A percentile compares a stretch with the other conserved stretches of the same genome.
Evolutionary conservation across 1,140 invertebrate species (phyloP).

Genomic region (Eufriesea mexicana): DNA sequence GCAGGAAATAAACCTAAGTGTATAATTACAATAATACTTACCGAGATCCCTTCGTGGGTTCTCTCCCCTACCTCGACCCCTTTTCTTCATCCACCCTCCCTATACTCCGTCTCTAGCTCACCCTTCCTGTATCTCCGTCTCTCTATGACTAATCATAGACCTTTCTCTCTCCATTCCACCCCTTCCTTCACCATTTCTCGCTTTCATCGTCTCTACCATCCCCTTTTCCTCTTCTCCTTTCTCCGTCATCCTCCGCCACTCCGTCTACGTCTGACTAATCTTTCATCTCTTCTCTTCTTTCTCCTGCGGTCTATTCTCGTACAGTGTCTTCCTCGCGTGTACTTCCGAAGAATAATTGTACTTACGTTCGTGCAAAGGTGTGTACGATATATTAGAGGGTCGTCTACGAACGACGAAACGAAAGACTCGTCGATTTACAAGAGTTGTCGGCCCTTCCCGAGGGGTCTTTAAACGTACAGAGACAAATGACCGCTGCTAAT

Average conservation of each 20-base stretch:
- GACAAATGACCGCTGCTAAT: slow-evolving; percentile 6
- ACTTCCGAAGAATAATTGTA: neutral
- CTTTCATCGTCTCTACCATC: slow-evolving; percentile 27
- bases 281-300: neutral
- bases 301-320: neutral
- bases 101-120: slow-evolving; percentile 62
- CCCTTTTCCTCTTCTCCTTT: neutral
- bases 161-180: neutral
- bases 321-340: neutral
- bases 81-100: slow-evolving; percentile 54
- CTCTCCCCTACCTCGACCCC: slow-evolving; percentile 52
- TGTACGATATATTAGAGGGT: neutral
- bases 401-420: slow-evolving; percentile 12
- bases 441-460: neutral
- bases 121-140: slow-evolving; percentile 25
- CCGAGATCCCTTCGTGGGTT: slow-evolving; percentile 60
- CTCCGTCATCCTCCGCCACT: neutral
- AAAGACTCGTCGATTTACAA: slow-evolving; percentile 13
- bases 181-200: neutral
- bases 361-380: neutral
- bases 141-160: slow-evolving; percentile 22
- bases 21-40: slow-evolving; percentile 83
- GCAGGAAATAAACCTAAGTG: slow-evolving; percentile 82
- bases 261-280: neutral
- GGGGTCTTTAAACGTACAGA: neutral